Base-by-base conservation (phyloP, 2,113 vertebrate genomes). In the Jacana jacana region DNA sequence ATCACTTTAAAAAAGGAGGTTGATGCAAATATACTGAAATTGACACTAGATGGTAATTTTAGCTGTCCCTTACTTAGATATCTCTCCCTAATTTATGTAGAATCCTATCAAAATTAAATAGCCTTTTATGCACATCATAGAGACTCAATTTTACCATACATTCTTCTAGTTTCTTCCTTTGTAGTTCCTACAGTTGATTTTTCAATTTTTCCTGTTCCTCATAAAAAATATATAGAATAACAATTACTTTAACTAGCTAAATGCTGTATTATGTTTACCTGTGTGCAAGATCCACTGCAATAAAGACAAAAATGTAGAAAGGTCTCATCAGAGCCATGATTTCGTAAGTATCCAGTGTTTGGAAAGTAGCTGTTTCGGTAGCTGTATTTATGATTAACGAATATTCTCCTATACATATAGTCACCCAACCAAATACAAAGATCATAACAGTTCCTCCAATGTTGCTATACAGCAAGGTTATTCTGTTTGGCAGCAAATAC, bases 271-370 rank as follows among this genome's bases (percentile, higher is more conserved):
- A 61, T 1, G 51, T 97, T 98, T 98, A 99, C 99, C 99, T 99
- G 91, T 99, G 96, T 91, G 98, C 98, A 96, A 99, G 97, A 95
- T 99, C 99, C 97, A 99, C 98, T 61, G 98, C 98, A 90, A 99
- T 97, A 96, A 99, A 99, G 94, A 98, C 97, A 95, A 99, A 98
- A 94, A 99, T 98, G 97, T 99, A 99, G 91, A 99, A 98, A 25
- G 99, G 99, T 85, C 99, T 98, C 91, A 98, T 99, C 89, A 99
- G 98, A 44, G 99, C 98, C 44, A 98, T 99, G 96, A 99, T 99
- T 98, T 99, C 99, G 0, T 99, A 99, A 28, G 98, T 98, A 95
- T 99, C 99, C 97, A 99, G 98, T 42, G 99, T 98, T 78, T 99
- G 99, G 96, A 99, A 99, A 88, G 99, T 98, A 23, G 99, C 99